Conservation (phyloP, 1,140 invertebrate species). For the Hyles euphorbiae region DNA sequence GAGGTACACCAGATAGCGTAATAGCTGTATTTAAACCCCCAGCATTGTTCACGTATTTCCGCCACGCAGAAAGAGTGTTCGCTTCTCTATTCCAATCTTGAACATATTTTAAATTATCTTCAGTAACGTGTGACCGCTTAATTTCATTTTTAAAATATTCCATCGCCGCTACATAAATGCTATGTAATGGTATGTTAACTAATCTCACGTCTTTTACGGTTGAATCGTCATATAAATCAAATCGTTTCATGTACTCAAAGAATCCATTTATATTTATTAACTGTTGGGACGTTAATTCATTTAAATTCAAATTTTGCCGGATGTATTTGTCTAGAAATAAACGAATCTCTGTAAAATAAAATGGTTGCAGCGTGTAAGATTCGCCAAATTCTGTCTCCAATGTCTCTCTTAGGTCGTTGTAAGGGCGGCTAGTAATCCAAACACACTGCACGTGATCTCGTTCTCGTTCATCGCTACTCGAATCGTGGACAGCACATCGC, state of each 20-base stretch:
- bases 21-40: background rate
- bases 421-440: constrained; percentile 14
- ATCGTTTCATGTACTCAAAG: constrained; percentile 7
- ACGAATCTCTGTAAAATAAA: background rate
- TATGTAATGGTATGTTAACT: background rate
- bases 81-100: background rate
- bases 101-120: background rate
- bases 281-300: constrained; percentile 1
- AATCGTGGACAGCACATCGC: too few species aligned
- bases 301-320: background rate
- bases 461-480: too few species aligned
- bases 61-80: background rate
- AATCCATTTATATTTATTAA: background rate
- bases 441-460: background rate
- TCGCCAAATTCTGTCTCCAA: constrained; percentile 3
- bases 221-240: background rate
- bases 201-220: background rate
- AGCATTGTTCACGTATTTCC: background rate
- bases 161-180: background rate
- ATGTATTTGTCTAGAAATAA: constrained; percentile 1
- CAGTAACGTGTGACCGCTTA: background rate
- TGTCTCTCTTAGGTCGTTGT: constrained; percentile 3
- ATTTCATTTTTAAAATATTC: constrained; percentile 3
- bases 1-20: constrained; percentile 1
- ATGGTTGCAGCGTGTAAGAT: constrained; percentile 4